phyloP scores from a whole-genome alignment of 2,888 invertebrate genomes.

The Temnothorax rugatulus region DNA sequence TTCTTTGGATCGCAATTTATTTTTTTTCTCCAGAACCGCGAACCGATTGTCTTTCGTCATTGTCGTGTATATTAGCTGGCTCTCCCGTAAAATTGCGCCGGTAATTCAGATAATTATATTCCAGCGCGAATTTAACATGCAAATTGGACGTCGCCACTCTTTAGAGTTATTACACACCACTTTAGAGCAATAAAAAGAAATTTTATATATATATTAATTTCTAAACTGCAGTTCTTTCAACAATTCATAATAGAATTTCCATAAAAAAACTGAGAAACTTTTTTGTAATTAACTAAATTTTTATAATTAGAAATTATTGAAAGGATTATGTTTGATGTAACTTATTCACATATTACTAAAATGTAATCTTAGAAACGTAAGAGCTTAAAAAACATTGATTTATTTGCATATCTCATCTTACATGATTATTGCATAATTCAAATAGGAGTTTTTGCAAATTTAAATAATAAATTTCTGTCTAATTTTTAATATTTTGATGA shows the following conservation, averaged over 20 bases:
- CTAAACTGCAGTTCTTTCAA: neutral
- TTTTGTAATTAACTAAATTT: conserved; percentile 5
- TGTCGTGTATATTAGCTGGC: neutral
- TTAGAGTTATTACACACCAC: neutral
- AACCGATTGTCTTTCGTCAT: neutral
- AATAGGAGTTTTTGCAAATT: neutral
- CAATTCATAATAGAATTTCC: neutral
- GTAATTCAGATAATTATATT: conserved; percentile 7
- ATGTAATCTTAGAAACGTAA: neutral
- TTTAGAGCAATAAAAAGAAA: neutral
- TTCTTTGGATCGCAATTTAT: conserved; percentile 27
- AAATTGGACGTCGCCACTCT: neutral
- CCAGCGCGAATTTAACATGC: neutral
- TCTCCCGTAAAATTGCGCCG: neutral
- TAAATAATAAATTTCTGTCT: neutral
- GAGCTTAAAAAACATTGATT: neutral
- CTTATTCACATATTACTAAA: neutral
- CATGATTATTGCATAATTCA: neutral
- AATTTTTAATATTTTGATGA: neutral
- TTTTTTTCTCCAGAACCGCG: neutral
- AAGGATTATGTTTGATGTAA: neutral
- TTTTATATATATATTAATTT: neutral
- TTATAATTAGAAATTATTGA: conserved; percentile 3
- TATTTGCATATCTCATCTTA: neutral
- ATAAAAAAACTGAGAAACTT: neutral